Conservation (phyloP, 2,797 vertebrate genomes). For the Danio jaintianensis region DNA sequence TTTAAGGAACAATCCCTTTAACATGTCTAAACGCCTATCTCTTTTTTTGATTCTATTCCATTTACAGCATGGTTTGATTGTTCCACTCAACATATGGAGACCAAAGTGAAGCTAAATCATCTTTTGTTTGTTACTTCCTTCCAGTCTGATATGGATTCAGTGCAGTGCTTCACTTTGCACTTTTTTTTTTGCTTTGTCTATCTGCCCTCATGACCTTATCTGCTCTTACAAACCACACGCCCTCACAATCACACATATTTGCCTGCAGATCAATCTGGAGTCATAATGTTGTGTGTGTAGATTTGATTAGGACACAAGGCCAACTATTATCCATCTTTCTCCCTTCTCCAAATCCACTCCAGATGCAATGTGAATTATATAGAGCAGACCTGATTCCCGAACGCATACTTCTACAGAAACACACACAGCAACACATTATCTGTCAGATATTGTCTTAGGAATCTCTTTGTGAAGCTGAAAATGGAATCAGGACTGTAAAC, state of each 20-base stretch:
- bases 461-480: background rate
- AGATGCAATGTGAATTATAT: constrained; percentile 55
- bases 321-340: constrained; percentile 52
- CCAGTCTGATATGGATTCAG: background rate
- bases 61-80: background rate
- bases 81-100: background rate
- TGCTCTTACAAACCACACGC: background rate
- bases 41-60: background rate
- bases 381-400: constrained; percentile 13
- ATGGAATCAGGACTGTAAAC: background rate
- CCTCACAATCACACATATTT: constrained; percentile 33
- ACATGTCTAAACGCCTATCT: background rate
- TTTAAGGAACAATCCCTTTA: too few relatives aligned
- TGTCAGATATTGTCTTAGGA: background rate
- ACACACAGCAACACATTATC: background rate
- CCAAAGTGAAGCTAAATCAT: background rate
- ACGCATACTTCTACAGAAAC: constrained; percentile 11
- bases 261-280: constrained; percentile 22
- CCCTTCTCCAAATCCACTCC: constrained; percentile 52
- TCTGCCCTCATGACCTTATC: constrained; percentile 20
- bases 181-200: background rate
- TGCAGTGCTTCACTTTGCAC: background rate
- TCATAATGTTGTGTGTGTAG: constrained; percentile 13
- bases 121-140: constrained; percentile 1
- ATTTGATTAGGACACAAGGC: constrained; percentile 42